These are phyloP conservation scores for Jordanella pulchra DNA, from an alignment of 2,797 vertebrate species.

Conservation along the genomic window DNA sequence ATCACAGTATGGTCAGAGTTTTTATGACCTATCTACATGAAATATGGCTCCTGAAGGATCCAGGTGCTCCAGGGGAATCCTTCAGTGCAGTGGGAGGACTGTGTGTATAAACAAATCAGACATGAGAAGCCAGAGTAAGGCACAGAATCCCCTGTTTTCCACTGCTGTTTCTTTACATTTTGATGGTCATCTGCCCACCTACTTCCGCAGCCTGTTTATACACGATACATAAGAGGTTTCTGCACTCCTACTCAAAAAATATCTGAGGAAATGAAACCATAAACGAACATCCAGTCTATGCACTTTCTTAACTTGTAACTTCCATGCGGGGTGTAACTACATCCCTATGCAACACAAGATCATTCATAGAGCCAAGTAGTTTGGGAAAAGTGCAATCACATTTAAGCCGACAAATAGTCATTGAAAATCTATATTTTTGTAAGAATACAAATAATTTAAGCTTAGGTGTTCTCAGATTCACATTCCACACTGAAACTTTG, in stretches of 20 bases:
- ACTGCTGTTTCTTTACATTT: slow-evolving; percentile 43
- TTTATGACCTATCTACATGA: slow-evolving; percentile 42
- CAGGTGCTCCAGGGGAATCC: slow-evolving; percentile 48
- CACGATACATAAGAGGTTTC: slow-evolving; percentile 29
- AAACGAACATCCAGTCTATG: slow-evolving; percentile 39
- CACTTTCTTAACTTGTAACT: slow-evolving; percentile 6
- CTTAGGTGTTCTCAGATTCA: background rate
- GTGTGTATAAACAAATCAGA: slow-evolving; percentile 59
- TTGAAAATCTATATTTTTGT: background rate
- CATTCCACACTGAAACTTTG: background rate
- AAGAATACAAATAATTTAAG: background rate
- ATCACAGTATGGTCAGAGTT: slow-evolving; percentile 28
- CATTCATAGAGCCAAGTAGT: background rate
- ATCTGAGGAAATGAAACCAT: slow-evolving; percentile 13
- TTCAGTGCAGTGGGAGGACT: slow-evolving; percentile 51
- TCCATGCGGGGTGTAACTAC: background rate
- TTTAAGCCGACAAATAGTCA: background rate
- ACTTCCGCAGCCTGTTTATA: slow-evolving; percentile 58
- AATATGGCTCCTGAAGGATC: slow-evolving; percentile 49
- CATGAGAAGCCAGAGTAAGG: slow-evolving; percentile 45
- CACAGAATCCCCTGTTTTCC: slow-evolving; percentile 16
- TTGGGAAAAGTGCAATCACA: background rate
- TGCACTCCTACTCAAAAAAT: slow-evolving; percentile 8
- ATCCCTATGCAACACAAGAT: background rate
- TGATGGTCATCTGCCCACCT: slow-evolving; percentile 42